Percentiles rank a stretch among this genome's conserved stretches.
These are phyloP conservation scores for Dryomyza anilis DNA, from an alignment of 2,888 invertebrate genomes.

Conservation along the genomic window DNA sequence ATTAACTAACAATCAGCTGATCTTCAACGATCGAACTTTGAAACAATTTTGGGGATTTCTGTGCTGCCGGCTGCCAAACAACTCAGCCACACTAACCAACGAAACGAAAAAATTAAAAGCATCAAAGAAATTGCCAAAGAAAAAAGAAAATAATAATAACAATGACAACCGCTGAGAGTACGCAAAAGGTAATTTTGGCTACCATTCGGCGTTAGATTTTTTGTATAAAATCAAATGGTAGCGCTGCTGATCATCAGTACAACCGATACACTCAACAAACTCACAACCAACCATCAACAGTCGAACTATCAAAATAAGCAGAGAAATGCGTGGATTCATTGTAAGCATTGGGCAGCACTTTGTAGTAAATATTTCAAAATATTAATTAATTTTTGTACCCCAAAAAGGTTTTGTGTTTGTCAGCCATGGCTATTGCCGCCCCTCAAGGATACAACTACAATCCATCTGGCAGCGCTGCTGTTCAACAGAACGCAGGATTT, in stretches of 20 bases:
- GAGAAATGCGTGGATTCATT: slow-evolving; percentile 59
- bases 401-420: slow-evolving; percentile 53
- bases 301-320: slow-evolving; percentile 46
- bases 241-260: slow-evolving; percentile 47
- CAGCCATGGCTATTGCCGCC: slow-evolving; percentile 51
- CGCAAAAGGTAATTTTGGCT: slow-evolving; percentile 16
- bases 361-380: slow-evolving; percentile 3
- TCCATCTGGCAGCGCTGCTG: slow-evolving; percentile 26
- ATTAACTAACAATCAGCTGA: slow-evolving; percentile 13
- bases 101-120: background rate
- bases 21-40: background rate
- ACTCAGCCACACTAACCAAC: slow-evolving; percentile 12
- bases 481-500: slow-evolving; percentile 9
- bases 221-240: slow-evolving; percentile 48
- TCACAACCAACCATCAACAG: slow-evolving; percentile 39
- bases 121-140: slow-evolving; percentile 2
- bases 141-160: slow-evolving; percentile 15
- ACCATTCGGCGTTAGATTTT: slow-evolving; percentile 17
- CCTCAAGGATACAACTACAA: slow-evolving; percentile 59
- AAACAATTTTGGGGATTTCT: slow-evolving; percentile 5
- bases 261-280: slow-evolving; percentile 39
- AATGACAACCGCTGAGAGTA: background rate
- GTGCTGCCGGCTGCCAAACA: slow-evolving; percentile 2
- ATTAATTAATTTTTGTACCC: background rate
- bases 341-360: slow-evolving; percentile 44